These are phyloP conservation scores for Pogonus chalceus DNA, from an alignment of 1,140 invertebrate species.

Conservation along the genomic window DNA sequence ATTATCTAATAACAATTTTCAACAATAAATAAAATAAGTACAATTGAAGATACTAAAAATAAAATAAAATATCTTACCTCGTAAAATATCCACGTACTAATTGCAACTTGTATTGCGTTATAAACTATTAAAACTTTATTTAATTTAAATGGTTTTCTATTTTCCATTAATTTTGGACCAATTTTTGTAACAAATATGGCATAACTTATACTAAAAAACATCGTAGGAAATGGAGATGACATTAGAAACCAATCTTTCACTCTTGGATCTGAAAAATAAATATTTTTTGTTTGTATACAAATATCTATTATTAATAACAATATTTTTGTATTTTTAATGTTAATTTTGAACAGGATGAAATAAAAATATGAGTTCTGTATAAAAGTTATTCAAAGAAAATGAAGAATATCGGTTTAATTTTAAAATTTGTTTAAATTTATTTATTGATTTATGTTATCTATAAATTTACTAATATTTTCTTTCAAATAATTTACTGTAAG, in stretches of 20 bases:
- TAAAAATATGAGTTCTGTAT: no score
- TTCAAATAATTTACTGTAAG: no score
- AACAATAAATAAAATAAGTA: constrained; percentile 9
- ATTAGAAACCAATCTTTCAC: constrained; percentile 87
- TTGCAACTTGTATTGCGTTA: constrained; percentile 76
- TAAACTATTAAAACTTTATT: constrained; percentile 70
- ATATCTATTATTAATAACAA: no score
- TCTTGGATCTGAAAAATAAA: constrained; percentile 64
- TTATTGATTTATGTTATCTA: no score
- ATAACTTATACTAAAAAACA: constrained; percentile 73
- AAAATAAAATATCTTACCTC: constrained; percentile 57
- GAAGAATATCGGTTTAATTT: no score
- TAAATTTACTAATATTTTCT: no score
- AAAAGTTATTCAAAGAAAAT: no score
- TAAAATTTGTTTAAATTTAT: no score
- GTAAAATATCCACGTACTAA: constrained; percentile 72
- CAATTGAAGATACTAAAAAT: neutral
- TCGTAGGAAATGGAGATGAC: constrained; percentile 80
- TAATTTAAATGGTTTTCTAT: constrained; percentile 72
- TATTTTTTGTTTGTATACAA: no score
- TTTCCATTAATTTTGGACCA: constrained; percentile 78
- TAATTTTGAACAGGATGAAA: no score
- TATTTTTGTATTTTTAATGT: no score
- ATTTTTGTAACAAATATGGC: constrained; percentile 44
- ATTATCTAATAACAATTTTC: neutral